Evolutionary conservation across 2,797 vertebrate species (phyloP).

Genomic region (Nasua narica): DNA sequence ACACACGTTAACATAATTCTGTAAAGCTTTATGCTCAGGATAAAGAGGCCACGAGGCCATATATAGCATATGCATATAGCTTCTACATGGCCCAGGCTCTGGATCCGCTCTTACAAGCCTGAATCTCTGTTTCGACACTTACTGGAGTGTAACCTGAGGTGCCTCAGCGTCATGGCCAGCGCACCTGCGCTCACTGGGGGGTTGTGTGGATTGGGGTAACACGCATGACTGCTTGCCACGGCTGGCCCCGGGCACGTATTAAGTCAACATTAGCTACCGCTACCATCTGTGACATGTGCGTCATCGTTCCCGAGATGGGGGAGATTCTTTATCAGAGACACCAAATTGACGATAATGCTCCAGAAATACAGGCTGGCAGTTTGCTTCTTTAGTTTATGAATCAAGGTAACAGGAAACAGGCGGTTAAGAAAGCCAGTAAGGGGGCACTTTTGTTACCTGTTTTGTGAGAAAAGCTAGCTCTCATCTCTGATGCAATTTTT

Average conservation of each 20-base stretch:
- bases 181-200: neutral
- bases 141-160: neutral
- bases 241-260: neutral
- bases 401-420: neutral
- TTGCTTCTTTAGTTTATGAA: neutral
- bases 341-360: neutral
- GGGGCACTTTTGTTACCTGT: neutral
- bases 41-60: neutral
- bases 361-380: neutral
- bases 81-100: neutral
- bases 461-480: neutral
- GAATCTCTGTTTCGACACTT: neutral
- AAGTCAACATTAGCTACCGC: neutral
- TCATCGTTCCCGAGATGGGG: neutral
- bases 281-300: neutral
- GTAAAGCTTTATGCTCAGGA: neutral
- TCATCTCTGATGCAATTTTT: neutral
- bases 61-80: rapidly evolving
- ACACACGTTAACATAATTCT: neutral
- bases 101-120: neutral
- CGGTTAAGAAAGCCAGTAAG: neutral
- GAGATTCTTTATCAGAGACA: neutral
- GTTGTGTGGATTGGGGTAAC: neutral
- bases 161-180: neutral
- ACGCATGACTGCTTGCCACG: neutral